Base-by-base conservation (phyloP, 1,140 invertebrate species). In the Apocrypta bakeri region DNA sequence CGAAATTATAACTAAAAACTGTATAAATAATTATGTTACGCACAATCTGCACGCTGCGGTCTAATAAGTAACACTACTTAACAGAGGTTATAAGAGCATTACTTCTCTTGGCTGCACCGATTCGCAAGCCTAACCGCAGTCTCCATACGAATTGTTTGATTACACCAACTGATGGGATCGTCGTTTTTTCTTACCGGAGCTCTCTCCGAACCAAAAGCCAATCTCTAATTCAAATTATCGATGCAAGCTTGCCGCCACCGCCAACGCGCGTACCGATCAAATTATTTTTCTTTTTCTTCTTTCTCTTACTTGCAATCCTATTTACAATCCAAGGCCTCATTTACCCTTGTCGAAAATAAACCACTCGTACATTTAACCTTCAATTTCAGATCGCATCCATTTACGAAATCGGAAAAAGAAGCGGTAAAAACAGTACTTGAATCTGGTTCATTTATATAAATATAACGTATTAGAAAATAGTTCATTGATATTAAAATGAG, bases 141-240 rank as follows among this genome's bases (percentile, higher is more conserved):
- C 11, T 68, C 11, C n/a, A 56, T 56, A 56, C 48, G 37, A 66
- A 78, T 40, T 68, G 40, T 63, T 78, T 68, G 76, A 78, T 78
- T 68, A 68, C 27, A 40, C n/a, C 31, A 4, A 6, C 31, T 42
- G 79, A 73, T 56, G 68, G 4, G 48, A 56, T 75, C 73, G 40
- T 9, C 37, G 17, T 29, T 75, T 75, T 73, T 75, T 75, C 40
- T 21, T 61, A 6, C 73, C 24, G 17, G 27, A 14, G 11, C 9
- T 11, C 68, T 71, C 72, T 37, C 24, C 24, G 29, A 42, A 42
- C 33, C 25, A 33, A 71, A 17, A 21, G 29, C 71, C 71, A 73
- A 73, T 73, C 12, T n/a, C 73, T 75, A 75, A 75, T 75, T 48
- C 56, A 29, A 71, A 11, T 80, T 71, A 71, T 61, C 56, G 63